phyloP scores from a whole-genome alignment of 2,113 vertebrate species.

The Lophius piscatorius region DNA sequence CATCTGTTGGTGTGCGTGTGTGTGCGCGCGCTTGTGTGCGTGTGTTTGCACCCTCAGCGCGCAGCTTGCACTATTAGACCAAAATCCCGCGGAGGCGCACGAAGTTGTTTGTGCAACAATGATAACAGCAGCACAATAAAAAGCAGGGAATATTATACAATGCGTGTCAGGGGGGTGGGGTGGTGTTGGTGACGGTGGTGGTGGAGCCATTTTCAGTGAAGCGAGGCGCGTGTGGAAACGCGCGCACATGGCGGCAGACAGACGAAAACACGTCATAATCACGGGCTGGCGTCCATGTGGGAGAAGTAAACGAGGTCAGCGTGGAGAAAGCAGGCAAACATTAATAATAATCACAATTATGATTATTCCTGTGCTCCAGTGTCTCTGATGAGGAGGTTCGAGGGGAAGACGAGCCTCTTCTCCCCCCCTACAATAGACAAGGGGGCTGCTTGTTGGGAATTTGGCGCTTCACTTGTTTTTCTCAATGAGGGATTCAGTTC shows the following conservation, averaged over 20 bases:
- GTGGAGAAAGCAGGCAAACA: neutral
- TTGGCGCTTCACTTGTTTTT: constrained; percentile 66
- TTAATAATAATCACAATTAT: no score
- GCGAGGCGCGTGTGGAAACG: constrained; percentile 34
- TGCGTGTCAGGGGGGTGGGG: constrained; percentile 8
- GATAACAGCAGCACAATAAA: constrained; percentile 12
- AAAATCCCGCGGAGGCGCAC: neutral
- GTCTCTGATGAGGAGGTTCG: no score
- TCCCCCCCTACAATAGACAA: constrained; percentile 47
- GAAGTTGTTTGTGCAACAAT: constrained; percentile 34
- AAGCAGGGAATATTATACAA: neutral
- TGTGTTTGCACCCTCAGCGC: neutral
- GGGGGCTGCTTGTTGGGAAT: constrained; percentile 55
- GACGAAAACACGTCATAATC: constrained; percentile 22
- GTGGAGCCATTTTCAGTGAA: constrained; percentile 34
- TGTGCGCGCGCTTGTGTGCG: neutral
- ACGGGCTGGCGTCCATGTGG: constrained; percentile 15
- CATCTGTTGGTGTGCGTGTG: constrained; percentile 18
- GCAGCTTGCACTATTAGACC: neutral
- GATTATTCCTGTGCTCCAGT: no score
- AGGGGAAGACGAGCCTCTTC: neutral
- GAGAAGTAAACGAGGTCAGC: constrained; percentile 48
- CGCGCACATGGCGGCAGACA: constrained; percentile 56
- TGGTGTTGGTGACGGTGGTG: neutral
- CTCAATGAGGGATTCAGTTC: constrained; percentile 27